Evolutionary conservation across 2,888 invertebrate species (phyloP).

Genomic region (Drepana falcataria): DNA sequence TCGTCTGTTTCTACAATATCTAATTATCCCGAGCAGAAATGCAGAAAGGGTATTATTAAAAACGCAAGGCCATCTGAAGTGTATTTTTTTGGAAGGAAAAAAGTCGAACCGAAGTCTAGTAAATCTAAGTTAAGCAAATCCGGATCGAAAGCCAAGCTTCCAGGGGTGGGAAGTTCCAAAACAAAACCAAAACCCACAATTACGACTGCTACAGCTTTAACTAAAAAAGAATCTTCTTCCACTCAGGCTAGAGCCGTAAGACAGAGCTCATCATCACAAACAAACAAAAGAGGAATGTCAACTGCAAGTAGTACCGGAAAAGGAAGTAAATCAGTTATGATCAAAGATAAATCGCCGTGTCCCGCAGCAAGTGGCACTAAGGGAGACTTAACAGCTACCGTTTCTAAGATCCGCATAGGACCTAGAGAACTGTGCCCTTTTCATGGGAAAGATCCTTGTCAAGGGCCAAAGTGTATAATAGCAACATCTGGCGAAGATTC

Average conservation of each 20-base stretch:
- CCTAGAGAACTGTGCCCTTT: slow-evolving; percentile 52
- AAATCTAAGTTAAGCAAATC: slow-evolving; percentile 51
- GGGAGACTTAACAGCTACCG: slow-evolving; percentile 51
- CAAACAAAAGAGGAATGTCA: slow-evolving; percentile 25
- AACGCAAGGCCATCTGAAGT: slow-evolving; percentile 30
- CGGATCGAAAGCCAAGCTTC: slow-evolving; percentile 19
- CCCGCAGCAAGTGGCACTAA: slow-evolving; percentile 31
- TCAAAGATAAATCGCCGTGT: slow-evolving; percentile 38
- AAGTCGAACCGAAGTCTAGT: slow-evolving; percentile 20
- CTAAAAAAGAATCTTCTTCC: slow-evolving; percentile 13
- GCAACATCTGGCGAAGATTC: slow-evolving; percentile 38
- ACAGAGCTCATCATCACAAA: slow-evolving; percentile 28
- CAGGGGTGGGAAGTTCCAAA: slow-evolving; percentile 11
- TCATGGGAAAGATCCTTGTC: slow-evolving; percentile 49
- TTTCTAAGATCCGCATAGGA: slow-evolving; percentile 60
- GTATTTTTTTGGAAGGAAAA: slow-evolving; percentile 54
- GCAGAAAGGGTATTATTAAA: not conserved
- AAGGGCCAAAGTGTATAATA: slow-evolving; percentile 53
- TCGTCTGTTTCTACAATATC: slow-evolving; percentile 28
- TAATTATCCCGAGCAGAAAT: slow-evolving; percentile 10
- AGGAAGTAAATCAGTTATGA: slow-evolving; percentile 32
- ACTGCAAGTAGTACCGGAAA: slow-evolving; percentile 32
- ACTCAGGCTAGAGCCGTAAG: slow-evolving; percentile 19
- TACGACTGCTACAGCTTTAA: slow-evolving; percentile 9
- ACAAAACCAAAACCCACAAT: slow-evolving; percentile 16